Evolutionary conservation across 2,888 invertebrate genomes (phyloP), one percentile per base, ranked within the genome.

Genomic region (Parnassius mnemosyne): DNA sequence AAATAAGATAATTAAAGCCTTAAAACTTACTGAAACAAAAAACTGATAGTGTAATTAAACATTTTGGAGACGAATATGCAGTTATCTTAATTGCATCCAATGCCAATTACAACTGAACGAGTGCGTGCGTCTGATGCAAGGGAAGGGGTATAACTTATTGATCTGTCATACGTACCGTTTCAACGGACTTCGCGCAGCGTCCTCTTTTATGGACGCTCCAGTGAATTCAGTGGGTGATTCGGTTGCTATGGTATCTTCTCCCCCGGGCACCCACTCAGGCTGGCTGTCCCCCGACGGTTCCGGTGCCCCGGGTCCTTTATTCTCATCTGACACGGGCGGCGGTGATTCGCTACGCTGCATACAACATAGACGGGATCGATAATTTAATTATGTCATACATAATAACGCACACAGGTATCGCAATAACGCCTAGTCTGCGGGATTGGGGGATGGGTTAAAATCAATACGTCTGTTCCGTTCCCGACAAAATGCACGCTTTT

Each of bases 331-430:
- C 2, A 78, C 76, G 1, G 84, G 80, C 7, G 84, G 80, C 0
- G 89, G 89, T 0, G 89, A 88, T 67, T 89, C 89, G 65, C 89
- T 89, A 60, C 80, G 79, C 89, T 90, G 74, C 55, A 60, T 42
- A 58, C 20, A 16, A 42, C 41, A 53, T 41, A n/a, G 5, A 46
- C 52, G 11, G 3, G 10, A n/a, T n/a, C 43, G 43, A 9, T 49
- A 49, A 60, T 60, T 50, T 50, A 50, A 41, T 53, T 3, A 41
- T 5, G 7, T 7, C 34, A 7, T 34, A 7, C 25, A 25, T 25
- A 25, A 25, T 16, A 16, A 16, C 3, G 20, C 2, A 20, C 3
- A 20, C 3, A 20, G 20, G 20, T 20, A 20, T 20, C 3, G 20
- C 20, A 20, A 20, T 2, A 20, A 20, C 1, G 20, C 20, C 20